These are phyloP conservation scores for Poecile montanus DNA, from an alignment of 2,797 vertebrate genomes.

Conservation along the genomic window DNA sequence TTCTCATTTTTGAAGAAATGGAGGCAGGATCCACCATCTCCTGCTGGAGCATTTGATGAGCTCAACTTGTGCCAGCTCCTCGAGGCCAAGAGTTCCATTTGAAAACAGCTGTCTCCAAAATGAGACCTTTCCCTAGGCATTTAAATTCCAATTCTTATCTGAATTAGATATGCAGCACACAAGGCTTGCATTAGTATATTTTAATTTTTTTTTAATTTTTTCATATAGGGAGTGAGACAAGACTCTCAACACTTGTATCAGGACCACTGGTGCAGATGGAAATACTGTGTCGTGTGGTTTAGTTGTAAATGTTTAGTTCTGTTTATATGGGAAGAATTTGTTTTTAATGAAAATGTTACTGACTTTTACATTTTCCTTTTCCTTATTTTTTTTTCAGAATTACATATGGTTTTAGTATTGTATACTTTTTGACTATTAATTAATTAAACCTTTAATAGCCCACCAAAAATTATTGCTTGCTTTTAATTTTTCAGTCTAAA, in stretches of 20 bases:
- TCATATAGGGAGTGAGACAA: background rate
- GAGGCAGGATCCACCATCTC: background rate
- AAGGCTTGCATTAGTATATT: background rate
- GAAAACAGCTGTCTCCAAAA: background rate
- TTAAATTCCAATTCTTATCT: background rate
- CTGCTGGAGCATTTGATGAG: background rate
- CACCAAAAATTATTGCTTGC: background rate
- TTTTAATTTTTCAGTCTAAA: slow-evolving; percentile 47
- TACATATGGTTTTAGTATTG: slow-evolving; percentile 24
- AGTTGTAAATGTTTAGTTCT: slow-evolving; percentile 8
- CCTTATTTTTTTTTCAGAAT: background rate
- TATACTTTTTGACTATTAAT: slow-evolving; percentile 9
- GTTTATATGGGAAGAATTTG: background rate
- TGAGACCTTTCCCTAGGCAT: background rate
- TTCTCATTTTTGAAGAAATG: background rate
- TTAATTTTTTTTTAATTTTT: background rate
- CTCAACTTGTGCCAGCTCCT: background rate
- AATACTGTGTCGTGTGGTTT: background rate
- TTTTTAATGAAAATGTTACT: slow-evolving; percentile 46
- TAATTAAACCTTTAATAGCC: slow-evolving; percentile 34
- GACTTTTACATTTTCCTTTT: slow-evolving; percentile 5
- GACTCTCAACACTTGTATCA: background rate
- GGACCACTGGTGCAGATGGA: background rate
- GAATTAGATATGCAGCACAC: background rate
- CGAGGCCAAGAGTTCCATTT: background rate